Evolutionary conservation across 2,888 invertebrate genomes (phyloP).

Genomic region (Nipponacmea schrenckii): DNA sequence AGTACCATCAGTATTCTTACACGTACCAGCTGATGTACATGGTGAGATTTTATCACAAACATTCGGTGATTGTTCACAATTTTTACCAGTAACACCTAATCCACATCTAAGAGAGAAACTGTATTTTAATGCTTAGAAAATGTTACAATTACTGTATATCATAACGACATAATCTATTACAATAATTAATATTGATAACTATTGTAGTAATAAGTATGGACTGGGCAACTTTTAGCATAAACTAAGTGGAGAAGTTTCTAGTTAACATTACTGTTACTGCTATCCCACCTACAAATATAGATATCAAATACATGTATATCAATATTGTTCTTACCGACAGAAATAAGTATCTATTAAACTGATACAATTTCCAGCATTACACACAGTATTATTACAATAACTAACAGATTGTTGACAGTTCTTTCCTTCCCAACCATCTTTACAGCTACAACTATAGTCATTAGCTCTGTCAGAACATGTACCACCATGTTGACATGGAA

Average conservation of each 20-base stretch:
- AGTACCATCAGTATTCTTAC: neutral
- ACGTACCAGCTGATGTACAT: neutral
- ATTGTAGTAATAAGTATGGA: too few species aligned
- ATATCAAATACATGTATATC: too few species aligned
- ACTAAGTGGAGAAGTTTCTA: too few species aligned
- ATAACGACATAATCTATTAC: neutral
- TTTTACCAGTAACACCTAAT: neutral
- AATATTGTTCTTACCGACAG: neutral
- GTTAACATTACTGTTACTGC: too few species aligned
- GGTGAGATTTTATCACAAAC: neutral
- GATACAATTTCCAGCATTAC: neutral
- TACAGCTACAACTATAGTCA: slow-evolving; percentile 17
- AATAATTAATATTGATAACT: neutral
- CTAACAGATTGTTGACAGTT: slow-evolving; percentile 11
- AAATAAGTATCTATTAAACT: neutral
- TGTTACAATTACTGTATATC: too few species aligned
- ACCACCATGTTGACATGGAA: slow-evolving; percentile 14
- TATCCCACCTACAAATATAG: too few species aligned
- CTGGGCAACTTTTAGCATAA: too few species aligned
- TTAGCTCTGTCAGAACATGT: slow-evolving; percentile 8
- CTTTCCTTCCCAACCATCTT: slow-evolving; percentile 16
- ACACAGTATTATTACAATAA: neutral
- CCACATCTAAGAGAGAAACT: neutral
- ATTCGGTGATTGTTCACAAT: neutral
- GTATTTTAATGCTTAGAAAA: too few species aligned